Conservation (phyloP, 2,113 vertebrate genomes). For the Neodontobutis hainanensis region DNA sequence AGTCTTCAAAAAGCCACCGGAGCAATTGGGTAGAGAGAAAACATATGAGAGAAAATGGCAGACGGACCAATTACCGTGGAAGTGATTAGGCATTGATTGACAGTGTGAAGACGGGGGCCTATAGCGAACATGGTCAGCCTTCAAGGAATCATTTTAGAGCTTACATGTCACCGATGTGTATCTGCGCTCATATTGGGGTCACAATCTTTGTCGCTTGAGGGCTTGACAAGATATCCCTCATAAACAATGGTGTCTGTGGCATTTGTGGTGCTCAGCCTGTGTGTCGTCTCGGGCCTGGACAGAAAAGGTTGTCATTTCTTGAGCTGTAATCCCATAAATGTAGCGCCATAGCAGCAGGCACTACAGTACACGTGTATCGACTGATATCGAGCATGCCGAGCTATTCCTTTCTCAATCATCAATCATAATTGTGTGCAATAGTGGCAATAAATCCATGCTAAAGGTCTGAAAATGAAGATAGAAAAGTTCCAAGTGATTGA, state of each 20-base stretch:
- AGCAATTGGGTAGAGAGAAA: slow-evolving; percentile 49
- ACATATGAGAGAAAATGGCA: slow-evolving; percentile 57
- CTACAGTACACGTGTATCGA: slow-evolving; percentile 11
- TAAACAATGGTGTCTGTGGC: slow-evolving; percentile 75
- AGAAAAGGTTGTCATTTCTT: slow-evolving; percentile 54
- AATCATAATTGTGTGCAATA: slow-evolving; percentile 40
- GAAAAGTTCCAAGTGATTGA: slow-evolving; percentile 43
- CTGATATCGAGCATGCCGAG: slow-evolving; percentile 38
- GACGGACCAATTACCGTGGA: slow-evolving; percentile 52
- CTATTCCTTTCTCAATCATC: slow-evolving; percentile 55
- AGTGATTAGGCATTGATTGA: slow-evolving; percentile 69
- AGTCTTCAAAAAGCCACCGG: slow-evolving; percentile 62
- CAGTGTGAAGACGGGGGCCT: slow-evolving; percentile 49
- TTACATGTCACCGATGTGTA: slow-evolving; percentile 72
- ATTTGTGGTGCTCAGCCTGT: slow-evolving; percentile 59
- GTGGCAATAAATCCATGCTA: slow-evolving; percentile 59
- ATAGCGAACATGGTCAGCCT: slow-evolving; percentile 42
- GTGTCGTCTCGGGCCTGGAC: slow-evolving; percentile 39
- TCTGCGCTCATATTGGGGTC: slow-evolving; percentile 78
- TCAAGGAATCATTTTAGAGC: slow-evolving; percentile 65
- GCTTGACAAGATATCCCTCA: slow-evolving; percentile 71
- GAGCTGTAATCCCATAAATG: slow-evolving; percentile 50
- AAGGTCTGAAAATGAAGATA: slow-evolving; percentile 56
- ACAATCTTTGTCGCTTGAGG: slow-evolving; percentile 60
- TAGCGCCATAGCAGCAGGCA: slow-evolving; percentile 1